Percentiles rank a stretch among this genome's conserved stretches.
Evolutionary conservation across 2,113 vertebrate species (phyloP).

Genomic region (Talpa occidentalis): DNA sequence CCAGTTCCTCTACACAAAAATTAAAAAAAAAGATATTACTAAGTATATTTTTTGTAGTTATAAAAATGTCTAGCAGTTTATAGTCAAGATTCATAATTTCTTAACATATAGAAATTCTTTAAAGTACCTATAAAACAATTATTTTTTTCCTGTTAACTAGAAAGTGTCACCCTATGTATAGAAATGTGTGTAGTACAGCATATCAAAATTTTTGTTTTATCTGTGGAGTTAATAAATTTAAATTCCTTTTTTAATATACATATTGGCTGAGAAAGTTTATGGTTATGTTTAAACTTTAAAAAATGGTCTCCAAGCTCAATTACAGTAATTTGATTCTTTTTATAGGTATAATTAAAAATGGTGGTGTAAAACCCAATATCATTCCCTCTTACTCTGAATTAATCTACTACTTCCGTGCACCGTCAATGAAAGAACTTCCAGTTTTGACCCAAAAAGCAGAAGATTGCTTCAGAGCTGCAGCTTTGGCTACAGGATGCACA

Average conservation of each 20-base stretch:
- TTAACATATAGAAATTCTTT: constrained; percentile 40
- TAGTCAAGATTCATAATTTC: background rate
- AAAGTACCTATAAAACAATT: background rate
- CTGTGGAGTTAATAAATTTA: constrained; percentile 11
- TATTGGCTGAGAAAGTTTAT: constrained; percentile 32
- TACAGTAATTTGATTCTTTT: constrained; percentile 61
- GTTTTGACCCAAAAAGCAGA: constrained; percentile 90
- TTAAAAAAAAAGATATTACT: background rate
- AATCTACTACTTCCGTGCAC: constrained; percentile 91
- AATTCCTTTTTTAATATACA: constrained; percentile 46
- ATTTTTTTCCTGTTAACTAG: background rate
- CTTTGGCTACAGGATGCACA: constrained; percentile 90
- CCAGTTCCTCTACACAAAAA: too few species aligned
- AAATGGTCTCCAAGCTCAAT: constrained; percentile 55
- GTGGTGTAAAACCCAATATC: constrained; percentile 93
- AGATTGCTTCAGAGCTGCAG: constrained; percentile 93
- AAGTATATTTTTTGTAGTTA: background rate
- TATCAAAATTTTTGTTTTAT: constrained; percentile 44
- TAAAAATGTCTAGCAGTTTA: background rate
- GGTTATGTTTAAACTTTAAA: constrained; percentile 40
- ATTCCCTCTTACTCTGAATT: constrained; percentile 93
- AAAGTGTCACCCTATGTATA: background rate
- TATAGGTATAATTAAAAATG: constrained; percentile 93
- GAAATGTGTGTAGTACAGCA: background rate
- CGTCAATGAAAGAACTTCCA: constrained; percentile 88